Evolutionary conservation across 2,113 vertebrate genomes (phyloP), one percentile per base, ranked within the genome.

Genomic region (Seriola aureovittata): DNA sequence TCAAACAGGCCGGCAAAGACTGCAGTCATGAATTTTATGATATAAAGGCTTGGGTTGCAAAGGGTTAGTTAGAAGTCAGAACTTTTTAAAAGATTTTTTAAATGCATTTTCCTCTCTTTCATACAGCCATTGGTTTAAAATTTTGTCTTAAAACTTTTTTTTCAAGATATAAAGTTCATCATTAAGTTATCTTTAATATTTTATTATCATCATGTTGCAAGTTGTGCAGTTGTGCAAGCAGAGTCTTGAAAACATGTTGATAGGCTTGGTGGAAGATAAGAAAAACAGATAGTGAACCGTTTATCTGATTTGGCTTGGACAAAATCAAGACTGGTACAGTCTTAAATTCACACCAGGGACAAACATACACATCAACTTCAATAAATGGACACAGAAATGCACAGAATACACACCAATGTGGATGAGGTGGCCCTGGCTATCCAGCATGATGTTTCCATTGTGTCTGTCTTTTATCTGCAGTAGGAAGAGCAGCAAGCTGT

Each of bases 401-500:
- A 58, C 23, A 65, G 3, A 67, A 44, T 12, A 85, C 97, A 92
- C 75, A 99, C 98, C 98, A 6, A 99, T 99, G 81, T 99, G 98
- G 88, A 99, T 99, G 90, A 99, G 96, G 85, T 99, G 98, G 29
- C 98, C 98, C 50, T 97, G 95, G 89, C 97, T 97, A 93, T 99
- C 98, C 95, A 99, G 93, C 98, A 99, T 99, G 95, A 99, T 99
- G 96, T 99, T 99, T 80, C 98, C 98, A 0, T 99, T 99, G 94
- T 99, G 98, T 82, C 98, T 91, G 94, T 99, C 98, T 90, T 99
- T 99, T 77, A 99, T 99, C 93, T 99, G 98, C 65, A 99, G 96
- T 94, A 99, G 95, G 93, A 99, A 99, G 29, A 99, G 95, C 69
- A 99, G 94, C 67, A 99, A 95, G 88, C 98, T 99, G 73, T 99